A percentile compares a stretch with the other conserved stretches of the same genome.
Conservation (phyloP, 64 coral and sea anemone genomes). For the Montipora cactus region DNA sequence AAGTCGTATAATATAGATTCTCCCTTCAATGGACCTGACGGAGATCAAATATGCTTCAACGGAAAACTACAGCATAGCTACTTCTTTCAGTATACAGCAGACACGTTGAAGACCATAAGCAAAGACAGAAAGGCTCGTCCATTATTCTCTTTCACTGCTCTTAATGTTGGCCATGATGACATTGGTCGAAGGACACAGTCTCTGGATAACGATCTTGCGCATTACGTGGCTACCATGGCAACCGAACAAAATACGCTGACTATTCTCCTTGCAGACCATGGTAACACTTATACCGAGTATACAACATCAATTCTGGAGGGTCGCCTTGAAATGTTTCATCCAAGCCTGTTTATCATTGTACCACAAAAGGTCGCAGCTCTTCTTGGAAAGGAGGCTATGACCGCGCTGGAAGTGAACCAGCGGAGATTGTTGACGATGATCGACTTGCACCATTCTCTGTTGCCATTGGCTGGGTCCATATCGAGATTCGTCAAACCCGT, state of each 20-base stretch:
- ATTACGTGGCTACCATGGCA: constrained; percentile 55
- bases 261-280: constrained; percentile 89
- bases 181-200: constrained; percentile 74
- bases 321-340: constrained; percentile 95
- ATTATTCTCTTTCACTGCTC: constrained; percentile 67
- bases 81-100: constrained; percentile 66
- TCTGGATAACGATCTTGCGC: constrained; percentile 67
- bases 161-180: constrained; percentile 85
- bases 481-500: constrained; percentile 12
- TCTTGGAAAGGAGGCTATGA: constrained; percentile 66
- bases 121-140: constrained; percentile 45
- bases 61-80: constrained; percentile 88
- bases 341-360: constrained; percentile 84
- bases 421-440: constrained; percentile 75
- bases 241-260: constrained; percentile 70
- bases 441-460: constrained; percentile 82
- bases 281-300: constrained; percentile 88
- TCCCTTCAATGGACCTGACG: constrained; percentile 66
- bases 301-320: constrained; percentile 72
- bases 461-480: constrained; percentile 60
- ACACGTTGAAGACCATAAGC: constrained; percentile 53
- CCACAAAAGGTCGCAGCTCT: constrained; percentile 58
- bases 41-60: constrained; percentile 92
- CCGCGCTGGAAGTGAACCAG: constrained; percentile 74
- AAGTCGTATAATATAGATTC: constrained; percentile 1